Conservation (phyloP, 2,113 vertebrate genomes). For the western clawed frog (Xenopus tropicalis) region DNA sequence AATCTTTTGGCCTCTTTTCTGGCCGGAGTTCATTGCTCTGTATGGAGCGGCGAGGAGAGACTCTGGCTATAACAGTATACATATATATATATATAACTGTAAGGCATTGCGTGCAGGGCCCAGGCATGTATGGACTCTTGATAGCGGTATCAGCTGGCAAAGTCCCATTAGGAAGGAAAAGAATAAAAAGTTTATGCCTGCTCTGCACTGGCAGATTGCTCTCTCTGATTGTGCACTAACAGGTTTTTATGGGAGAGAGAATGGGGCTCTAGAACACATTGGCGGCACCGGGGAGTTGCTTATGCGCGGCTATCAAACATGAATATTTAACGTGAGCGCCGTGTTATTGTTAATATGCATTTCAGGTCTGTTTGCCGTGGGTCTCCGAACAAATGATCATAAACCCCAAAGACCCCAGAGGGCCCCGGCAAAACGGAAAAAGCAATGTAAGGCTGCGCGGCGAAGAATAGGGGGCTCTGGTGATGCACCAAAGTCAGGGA, state of each 20-base stretch:
- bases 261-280: not conserved
- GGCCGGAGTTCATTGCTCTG: not conserved
- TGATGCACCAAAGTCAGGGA: no score
- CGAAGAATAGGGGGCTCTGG: no score
- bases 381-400: conserved; percentile 8
- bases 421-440: not conserved
- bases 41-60: not conserved
- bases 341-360: conserved; percentile 1
- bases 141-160: not conserved
- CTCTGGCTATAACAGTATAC: not conserved
- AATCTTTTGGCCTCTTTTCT: not conserved
- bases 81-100: not conserved
- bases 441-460: no score
- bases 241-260: conserved; percentile 17
- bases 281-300: not conserved
- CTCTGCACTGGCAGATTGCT: not conserved
- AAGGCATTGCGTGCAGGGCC: no score
- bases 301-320: conserved; percentile 12
- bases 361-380: conserved; percentile 3
- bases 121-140: not conserved
- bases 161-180: not conserved
- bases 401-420: conserved; percentile 1
- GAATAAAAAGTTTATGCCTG: not conserved
- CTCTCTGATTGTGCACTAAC: not conserved
- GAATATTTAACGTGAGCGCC: conserved; percentile 36